These are phyloP conservation scores for Atta colombica DNA, from an alignment of 1,140 invertebrate genomes.

Conservation along the genomic window DNA sequence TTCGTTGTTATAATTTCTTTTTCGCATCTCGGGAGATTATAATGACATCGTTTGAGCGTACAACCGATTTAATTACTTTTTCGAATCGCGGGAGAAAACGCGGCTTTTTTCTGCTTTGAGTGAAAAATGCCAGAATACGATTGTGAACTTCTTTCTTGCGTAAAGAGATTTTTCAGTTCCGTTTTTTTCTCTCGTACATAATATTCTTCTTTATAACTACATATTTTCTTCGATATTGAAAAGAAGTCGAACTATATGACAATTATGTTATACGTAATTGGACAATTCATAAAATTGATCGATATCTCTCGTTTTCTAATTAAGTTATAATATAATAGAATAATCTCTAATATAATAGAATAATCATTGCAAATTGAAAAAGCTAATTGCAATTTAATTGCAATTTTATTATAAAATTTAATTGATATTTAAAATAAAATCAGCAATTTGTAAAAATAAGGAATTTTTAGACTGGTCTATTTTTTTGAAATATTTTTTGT, in stretches of 20 bases:
- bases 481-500: slow-evolving; percentile 9
- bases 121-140: slow-evolving; percentile 48
- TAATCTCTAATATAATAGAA: not conserved
- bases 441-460: not conserved
- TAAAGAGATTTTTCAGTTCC: slow-evolving; percentile 51
- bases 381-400: not conserved
- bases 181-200: not conserved
- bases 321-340: slow-evolving; percentile 13
- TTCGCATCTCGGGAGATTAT: slow-evolving; percentile 44
- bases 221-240: slow-evolving; percentile 6
- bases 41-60: slow-evolving; percentile 41
- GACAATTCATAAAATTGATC: slow-evolving; percentile 8
- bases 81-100: slow-evolving; percentile 43
- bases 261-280: slow-evolving; percentile 9
- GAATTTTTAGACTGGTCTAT: not conserved
- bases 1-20: slow-evolving; percentile 55
- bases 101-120: slow-evolving; percentile 2
- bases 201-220: slow-evolving; percentile 3
- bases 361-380: not conserved
- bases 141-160: slow-evolving; percentile 45
- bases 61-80: slow-evolving; percentile 60
- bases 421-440: slow-evolving; percentile 12
- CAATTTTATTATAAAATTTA: not conserved
- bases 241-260: slow-evolving; percentile 12
- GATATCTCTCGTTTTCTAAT: slow-evolving; percentile 8